phyloP scores from a whole-genome alignment of 2,113 vertebrate species.

The Thryonomys swinderianus region DNA sequence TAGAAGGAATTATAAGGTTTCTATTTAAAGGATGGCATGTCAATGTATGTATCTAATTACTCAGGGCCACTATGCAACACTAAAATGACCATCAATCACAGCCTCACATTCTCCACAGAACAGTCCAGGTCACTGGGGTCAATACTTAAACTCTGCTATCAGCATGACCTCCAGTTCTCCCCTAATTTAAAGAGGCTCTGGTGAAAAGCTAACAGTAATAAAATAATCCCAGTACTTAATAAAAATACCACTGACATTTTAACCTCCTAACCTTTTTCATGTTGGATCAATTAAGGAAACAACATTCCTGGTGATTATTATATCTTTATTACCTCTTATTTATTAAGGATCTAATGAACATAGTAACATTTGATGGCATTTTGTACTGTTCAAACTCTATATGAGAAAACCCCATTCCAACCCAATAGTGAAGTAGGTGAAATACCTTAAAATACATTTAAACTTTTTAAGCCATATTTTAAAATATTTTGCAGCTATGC shows the following conservation, averaged over 20 bases:
- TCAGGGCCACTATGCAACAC: not conserved
- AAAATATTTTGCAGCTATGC: rapidly evolving
- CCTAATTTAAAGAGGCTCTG: conserved; percentile 42
- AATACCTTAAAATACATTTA: not conserved
- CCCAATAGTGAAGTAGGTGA: not conserved
- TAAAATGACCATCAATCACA: conserved; percentile 64
- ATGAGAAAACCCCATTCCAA: not conserved
- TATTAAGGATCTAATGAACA: not conserved
- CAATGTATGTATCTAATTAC: conserved; percentile 39
- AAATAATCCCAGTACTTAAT: conserved; percentile 60
- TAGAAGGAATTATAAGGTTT: conserved; percentile 47
- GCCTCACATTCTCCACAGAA: conserved; percentile 63
- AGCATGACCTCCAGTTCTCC: conserved; percentile 6
- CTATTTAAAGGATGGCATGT: conserved; percentile 66
- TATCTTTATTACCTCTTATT: not conserved
- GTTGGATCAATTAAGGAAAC: conserved; percentile 34
- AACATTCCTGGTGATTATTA: not conserved
- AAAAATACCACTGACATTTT: conserved; percentile 43
- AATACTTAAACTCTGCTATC: conserved; percentile 63
- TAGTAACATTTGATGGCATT: not conserved
- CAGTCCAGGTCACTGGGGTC: conserved; percentile 65
- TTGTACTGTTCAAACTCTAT: not conserved
- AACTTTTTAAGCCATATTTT: not conserved
- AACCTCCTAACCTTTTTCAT: not conserved
- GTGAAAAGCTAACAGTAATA: conserved; percentile 61